phyloP scores from a whole-genome alignment of 2,113 vertebrate species.

The Siniperca knerii region DNA sequence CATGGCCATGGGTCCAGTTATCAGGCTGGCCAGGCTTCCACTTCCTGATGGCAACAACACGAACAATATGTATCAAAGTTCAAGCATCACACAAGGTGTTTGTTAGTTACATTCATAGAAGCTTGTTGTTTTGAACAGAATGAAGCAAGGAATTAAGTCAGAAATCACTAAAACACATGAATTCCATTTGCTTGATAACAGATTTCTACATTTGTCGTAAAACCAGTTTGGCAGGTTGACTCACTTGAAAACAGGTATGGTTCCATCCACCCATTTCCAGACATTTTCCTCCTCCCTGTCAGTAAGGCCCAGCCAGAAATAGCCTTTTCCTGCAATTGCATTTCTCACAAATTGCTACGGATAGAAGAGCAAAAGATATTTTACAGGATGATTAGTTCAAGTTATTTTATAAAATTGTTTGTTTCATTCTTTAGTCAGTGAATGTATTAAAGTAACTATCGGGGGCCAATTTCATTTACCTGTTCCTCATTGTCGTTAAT shows the following conservation, averaged over 20 bases:
- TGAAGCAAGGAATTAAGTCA: background rate
- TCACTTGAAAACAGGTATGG: slow-evolving; percentile 88
- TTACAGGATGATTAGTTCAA: slow-evolving; percentile 2
- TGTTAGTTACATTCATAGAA: background rate
- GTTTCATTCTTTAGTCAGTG: background rate
- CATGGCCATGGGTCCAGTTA: slow-evolving; percentile 92
- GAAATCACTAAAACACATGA: background rate
- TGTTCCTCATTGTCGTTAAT: slow-evolving; percentile 94
- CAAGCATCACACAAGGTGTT: background rate
- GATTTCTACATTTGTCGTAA: background rate
- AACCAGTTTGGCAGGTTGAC: slow-evolving; percentile 61
- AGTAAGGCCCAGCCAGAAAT: slow-evolving; percentile 95
- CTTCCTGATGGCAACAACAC: slow-evolving; percentile 82
- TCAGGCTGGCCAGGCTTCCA: slow-evolving; percentile 97
- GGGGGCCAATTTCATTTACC: slow-evolving; percentile 77
- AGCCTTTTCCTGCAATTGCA: slow-evolving; percentile 87
- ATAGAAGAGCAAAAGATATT: slow-evolving; percentile 55
- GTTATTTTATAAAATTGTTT: background rate
- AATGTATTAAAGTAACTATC: background rate
- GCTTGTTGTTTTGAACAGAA: background rate
- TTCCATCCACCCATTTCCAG: slow-evolving; percentile 96
- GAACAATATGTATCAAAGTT: background rate
- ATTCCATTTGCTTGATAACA: background rate
- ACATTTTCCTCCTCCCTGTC: slow-evolving; percentile 89
- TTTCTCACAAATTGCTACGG: slow-evolving; percentile 91